A percentile compares a stretch with the other conserved stretches of the same genome.
phyloP scores from a whole-genome alignment of 2,797 vertebrate species.

The Lutjanus argentimaculatus region DNA sequence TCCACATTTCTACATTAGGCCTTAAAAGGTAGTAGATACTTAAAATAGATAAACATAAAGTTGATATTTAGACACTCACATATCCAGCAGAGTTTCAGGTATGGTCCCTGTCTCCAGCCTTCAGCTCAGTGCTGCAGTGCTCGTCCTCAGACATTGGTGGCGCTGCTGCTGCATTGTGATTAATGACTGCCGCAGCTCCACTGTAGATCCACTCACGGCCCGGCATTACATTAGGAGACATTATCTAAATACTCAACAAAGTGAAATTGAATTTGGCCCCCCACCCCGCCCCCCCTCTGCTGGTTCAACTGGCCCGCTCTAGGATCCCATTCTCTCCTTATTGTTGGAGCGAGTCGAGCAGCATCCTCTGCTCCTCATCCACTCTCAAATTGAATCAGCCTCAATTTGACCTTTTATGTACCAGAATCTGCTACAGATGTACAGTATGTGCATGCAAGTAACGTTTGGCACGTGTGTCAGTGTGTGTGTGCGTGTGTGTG shows the following conservation, averaged over 20 bases:
- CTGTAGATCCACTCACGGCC: conserved; percentile 67
- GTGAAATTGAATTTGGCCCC: conserved; percentile 84
- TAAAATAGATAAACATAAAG: background rate
- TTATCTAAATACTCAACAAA: conserved; percentile 87
- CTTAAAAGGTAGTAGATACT: background rate
- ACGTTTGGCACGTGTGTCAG: conserved; percentile 53
- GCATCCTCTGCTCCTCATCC: conserved; percentile 81
- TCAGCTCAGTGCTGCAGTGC: conserved; percentile 51
- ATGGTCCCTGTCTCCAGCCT: conserved; percentile 10
- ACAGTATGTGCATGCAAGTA: conserved; percentile 76
- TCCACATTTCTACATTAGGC: background rate
- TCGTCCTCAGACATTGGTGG: conserved; percentile 71
- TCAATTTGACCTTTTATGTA: conserved; percentile 86
- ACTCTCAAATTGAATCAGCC: conserved; percentile 84
- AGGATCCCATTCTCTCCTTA: conserved; percentile 83
- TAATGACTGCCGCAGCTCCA: conserved; percentile 53
- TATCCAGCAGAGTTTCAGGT: conserved; percentile 18
- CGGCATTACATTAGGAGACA: conserved; percentile 81
- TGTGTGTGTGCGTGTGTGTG: conserved; percentile 39
- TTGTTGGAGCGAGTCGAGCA: conserved; percentile 75
- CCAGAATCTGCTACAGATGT: conserved; percentile 80
- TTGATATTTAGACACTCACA: background rate
- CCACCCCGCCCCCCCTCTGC: conserved; percentile 14
- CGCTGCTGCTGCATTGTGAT: conserved; percentile 80
- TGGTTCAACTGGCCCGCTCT: conserved; percentile 75